Evolutionary conservation across 2,888 invertebrate species (phyloP).

Genomic region (Sarcophaga caerulescens): DNA sequence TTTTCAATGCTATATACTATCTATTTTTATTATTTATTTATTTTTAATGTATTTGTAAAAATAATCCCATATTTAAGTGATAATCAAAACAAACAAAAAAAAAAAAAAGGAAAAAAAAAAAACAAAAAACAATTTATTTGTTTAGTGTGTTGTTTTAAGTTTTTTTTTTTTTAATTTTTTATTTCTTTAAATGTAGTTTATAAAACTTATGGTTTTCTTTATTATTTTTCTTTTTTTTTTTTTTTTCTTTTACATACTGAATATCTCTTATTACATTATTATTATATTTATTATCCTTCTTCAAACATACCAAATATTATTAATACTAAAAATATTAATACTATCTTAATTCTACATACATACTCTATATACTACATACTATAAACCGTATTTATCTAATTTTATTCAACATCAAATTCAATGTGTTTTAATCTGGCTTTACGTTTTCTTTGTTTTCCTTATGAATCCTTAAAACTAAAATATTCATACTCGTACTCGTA

Average conservation of each 20-base stretch:
- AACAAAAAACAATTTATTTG: slow-evolving; percentile 42
- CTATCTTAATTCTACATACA: slow-evolving; percentile 4
- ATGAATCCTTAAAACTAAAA: slow-evolving; percentile 16
- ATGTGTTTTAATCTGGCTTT: slow-evolving; percentile 54
- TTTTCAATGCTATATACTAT: slow-evolving; percentile 52
- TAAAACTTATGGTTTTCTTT: slow-evolving; percentile 42
- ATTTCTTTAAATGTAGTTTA: slow-evolving; percentile 40
- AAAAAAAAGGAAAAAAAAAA: slow-evolving; percentile 12
- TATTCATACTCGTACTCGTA: background rate
- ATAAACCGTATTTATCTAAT: slow-evolving; percentile 34
- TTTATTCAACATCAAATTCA: slow-evolving; percentile 29
- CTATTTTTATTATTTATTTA: slow-evolving; percentile 53
- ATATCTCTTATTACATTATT: slow-evolving; percentile 44
- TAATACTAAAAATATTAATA: slow-evolving; percentile 19
- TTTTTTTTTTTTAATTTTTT: slow-evolving; percentile 18
- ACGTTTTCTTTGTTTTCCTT: slow-evolving; percentile 37
- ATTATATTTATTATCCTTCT: slow-evolving; percentile 33
- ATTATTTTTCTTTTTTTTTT: slow-evolving; percentile 70
- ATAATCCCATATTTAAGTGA: slow-evolving; percentile 27
- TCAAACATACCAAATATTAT: slow-evolving; percentile 26
- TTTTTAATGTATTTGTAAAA: slow-evolving; percentile 41
- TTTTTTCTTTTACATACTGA: slow-evolving; percentile 64
- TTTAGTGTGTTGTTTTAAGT: slow-evolving; percentile 56
- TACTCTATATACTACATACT: slow-evolving; percentile 19
- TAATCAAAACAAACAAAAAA: slow-evolving; percentile 14